Conservation (phyloP, 2,113 vertebrate species). For the Motacilla alba region DNA sequence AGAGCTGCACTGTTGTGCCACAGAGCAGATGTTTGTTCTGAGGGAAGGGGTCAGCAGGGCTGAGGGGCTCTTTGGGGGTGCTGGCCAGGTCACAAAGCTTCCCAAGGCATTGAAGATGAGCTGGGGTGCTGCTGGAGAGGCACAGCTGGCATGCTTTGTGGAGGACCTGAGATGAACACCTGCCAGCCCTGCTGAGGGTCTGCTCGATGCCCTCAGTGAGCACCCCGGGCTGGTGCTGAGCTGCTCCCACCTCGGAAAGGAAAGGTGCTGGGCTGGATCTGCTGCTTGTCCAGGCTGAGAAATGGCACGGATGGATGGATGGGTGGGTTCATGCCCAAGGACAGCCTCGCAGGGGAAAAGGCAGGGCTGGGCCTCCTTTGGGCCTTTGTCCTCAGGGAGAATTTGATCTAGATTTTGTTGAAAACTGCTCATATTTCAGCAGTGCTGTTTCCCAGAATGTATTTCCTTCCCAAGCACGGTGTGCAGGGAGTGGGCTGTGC, state of each 20-base stretch:
- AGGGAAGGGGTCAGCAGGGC: background rate
- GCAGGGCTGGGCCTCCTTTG: background rate
- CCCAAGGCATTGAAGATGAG: rapidly evolving
- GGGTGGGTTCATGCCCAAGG: too few species aligned
- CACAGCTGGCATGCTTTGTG: background rate
- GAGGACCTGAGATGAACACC: rapidly evolving
- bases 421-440: background rate
- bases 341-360: background rate
- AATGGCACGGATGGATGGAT: background rate
- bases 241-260: background rate
- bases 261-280: background rate
- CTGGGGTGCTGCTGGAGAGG: background rate
- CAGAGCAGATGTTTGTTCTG: background rate
- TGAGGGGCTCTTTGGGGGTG: background rate
- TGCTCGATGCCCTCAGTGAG: rapidly evolving
- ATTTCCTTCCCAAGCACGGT: rapidly evolving
- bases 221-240: background rate
- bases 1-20: background rate
- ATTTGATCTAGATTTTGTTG: background rate
- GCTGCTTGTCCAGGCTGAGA: background rate
- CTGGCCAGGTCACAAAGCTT: background rate
- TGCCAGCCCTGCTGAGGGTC: background rate
- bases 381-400: rapidly evolving
- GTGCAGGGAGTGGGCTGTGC: background rate
- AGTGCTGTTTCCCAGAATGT: rapidly evolving